phyloP scores from a whole-genome alignment of 1,140 invertebrate genomes.

The Cherax quadricarinatus region DNA sequence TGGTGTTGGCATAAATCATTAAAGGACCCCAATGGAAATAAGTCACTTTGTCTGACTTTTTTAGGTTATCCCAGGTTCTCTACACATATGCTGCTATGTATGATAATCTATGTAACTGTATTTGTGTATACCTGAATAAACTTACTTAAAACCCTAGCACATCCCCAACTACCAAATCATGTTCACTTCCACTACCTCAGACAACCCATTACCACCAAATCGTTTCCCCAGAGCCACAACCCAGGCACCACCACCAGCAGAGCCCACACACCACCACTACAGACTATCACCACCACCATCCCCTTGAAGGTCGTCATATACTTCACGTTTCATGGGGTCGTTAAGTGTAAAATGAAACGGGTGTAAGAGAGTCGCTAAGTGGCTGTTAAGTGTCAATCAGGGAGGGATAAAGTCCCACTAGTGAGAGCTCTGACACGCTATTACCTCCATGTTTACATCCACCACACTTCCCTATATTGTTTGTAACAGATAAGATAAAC shows the following conservation, averaged over 20 bases:
- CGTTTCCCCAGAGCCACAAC: background rate
- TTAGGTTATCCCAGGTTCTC: too few relatives aligned
- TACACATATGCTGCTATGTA: too few relatives aligned
- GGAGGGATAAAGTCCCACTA: background rate
- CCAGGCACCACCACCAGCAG: background rate
- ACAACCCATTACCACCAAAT: background rate
- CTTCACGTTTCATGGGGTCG: slow-evolving; percentile 4
- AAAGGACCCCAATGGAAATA: too few relatives aligned
- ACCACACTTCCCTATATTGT: too few relatives aligned
- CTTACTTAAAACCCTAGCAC: too few relatives aligned
- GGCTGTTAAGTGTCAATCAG: background rate
- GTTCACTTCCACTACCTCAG: background rate
- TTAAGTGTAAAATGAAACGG: background rate
- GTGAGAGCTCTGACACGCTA: background rate
- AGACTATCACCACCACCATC: background rate
- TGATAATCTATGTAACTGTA: too few relatives aligned
- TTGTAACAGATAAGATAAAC: too few relatives aligned
- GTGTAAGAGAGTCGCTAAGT: slow-evolving; percentile 4
- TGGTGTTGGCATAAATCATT: too few relatives aligned
- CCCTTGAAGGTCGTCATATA: background rate
- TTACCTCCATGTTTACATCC: background rate
- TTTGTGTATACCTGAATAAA: too few relatives aligned
- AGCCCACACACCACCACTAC: background rate
- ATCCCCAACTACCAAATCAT: background rate
- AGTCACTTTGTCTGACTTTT: too few relatives aligned